Base-by-base conservation (phyloP, 2,888 invertebrate species). In the Ptychoptera albimana region DNA sequence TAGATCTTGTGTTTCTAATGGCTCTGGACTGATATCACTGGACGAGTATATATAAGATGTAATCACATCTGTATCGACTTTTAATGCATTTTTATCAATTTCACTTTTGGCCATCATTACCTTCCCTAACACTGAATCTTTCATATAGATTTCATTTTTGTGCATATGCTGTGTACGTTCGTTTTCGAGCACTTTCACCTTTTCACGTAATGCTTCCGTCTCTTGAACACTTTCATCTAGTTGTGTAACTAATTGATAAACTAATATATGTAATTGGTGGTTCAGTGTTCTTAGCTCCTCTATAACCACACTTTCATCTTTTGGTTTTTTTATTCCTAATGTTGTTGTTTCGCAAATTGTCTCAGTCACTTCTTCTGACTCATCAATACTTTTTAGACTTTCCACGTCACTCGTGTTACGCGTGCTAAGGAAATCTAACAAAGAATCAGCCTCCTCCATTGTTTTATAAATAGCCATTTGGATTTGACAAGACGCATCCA, bases 211-310 rank as follows among this genome's bases (percentile, higher is more conserved):
- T 43, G 69, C 66, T 43, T 69, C 68, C 46, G 76, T 74, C 59
- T 80, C 78, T 57, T 71, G 72, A 54, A 76, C 75, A 45, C 75
- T 70, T n/a, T 74, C 69, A 55, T 80, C 79, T 29, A 80, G 62
- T 57, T 80, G 75, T 40, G 71, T 61, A 11, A 80, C 68, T 43
- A 81, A 61, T 55, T 73, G 72, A 50, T 73, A 74, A 8, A 74
- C 68, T 9, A 72, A 59, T 13, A 63, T 62, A 49, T 77, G 71
- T 39, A 81, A 59, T 54, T 77, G 77, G 47, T 72, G 71, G 56
- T 77, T 80, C 9, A 79, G 62, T 39, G 72, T 75, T 56, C 73
- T 72, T 37, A 81, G 60, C 58, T 82, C 81, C 59, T 80, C 81
- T 40, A 81, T 71, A 38, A 79, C 73, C 23, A 67, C 70, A 43